Percentiles rank a stretch among this genome's conserved stretches.
These are phyloP conservation scores for rabbit (Oryctolagus cuniculus) DNA, from an alignment of 2,113 vertebrate genomes.

Conservation along the genomic window mOryCun1.1 NC_091432.1:75474001-75474500, in stretches of 20 bases:
- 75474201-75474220: neutral
- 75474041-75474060: neutral
- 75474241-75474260: neutral
- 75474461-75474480: conserved; percentile 79
- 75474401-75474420: conserved; percentile 31
- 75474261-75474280: neutral
- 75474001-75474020: neutral
- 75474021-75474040: neutral
- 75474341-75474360: too few species aligned
- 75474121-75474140: neutral
- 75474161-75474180: neutral
- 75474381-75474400: neutral
- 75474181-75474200: neutral
- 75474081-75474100: neutral
- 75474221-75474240: neutral
- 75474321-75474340: neutral
- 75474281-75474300: neutral
- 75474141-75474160: neutral
- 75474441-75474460: conserved; percentile 73
- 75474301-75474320: neutral
- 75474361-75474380: too few species aligned
- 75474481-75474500: conserved; percentile 56
- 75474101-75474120: neutral
- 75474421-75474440: conserved; percentile 49
- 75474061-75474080: conserved; percentile 1